Evolutionary conservation across 1,140 invertebrate genomes (phyloP).

Genomic region (Bradysia coprophila): DNA sequence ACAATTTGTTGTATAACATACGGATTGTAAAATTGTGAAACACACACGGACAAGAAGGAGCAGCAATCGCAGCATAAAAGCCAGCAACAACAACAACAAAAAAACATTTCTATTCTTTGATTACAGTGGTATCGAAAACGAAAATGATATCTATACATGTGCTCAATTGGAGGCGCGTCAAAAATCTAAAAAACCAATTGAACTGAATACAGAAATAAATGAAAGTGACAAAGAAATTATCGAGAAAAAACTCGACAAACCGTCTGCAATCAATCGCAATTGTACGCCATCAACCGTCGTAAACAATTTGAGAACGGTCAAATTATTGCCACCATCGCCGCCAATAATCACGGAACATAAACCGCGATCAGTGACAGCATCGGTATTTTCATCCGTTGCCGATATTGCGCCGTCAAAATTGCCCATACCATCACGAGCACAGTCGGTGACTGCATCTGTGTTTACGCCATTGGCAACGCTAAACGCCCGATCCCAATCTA

Average conservation of each 20-base stretch:
- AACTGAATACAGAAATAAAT: not conserved
- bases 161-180: conserved; percentile 35
- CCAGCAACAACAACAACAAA: not conserved
- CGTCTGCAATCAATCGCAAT: not conserved
- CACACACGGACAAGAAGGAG: too few species aligned
- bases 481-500: conserved; percentile 35
- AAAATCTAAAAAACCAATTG: conserved; percentile 5
- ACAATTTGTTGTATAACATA: too few species aligned
- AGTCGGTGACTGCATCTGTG: conserved; percentile 8
- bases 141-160: conserved; percentile 67
- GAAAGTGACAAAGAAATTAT: conserved; percentile 1
- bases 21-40: too few species aligned
- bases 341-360: conserved; percentile 8
- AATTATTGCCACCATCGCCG: conserved; percentile 7
- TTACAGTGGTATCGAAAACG: conserved; percentile 71
- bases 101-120: not conserved
- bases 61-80: too few species aligned
- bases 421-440: conserved; percentile 2
- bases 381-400: conserved; percentile 10
- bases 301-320: not conserved
- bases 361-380: conserved; percentile 22
- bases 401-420: not conserved
- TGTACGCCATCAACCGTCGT: not conserved
- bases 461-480: conserved; percentile 9
- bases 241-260: conserved; percentile 1